Evolutionary conservation across 2,113 vertebrate species (phyloP).

Genomic region (Ptychochromis oligacanthus): DNA sequence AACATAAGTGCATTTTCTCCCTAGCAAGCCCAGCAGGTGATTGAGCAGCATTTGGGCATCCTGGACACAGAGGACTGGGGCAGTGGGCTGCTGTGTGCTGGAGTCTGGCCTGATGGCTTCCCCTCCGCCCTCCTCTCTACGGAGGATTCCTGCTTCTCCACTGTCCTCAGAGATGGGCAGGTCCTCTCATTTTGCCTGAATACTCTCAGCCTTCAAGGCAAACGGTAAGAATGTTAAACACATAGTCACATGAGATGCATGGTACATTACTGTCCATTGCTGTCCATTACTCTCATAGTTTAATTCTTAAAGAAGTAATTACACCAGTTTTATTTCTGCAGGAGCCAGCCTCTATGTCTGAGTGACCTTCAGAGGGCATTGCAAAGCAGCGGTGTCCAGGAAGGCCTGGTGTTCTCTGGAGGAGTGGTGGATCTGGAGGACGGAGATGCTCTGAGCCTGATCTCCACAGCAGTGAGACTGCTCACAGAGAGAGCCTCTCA

Average conservation of each 20-base stretch:
- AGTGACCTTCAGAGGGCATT: conserved; percentile 86
- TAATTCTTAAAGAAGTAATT: background rate
- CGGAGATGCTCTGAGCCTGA: conserved; percentile 80
- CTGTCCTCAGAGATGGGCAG: conserved; percentile 88
- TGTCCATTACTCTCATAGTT: too few species aligned
- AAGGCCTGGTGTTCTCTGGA: conserved; percentile 81
- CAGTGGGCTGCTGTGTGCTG: conserved; percentile 85
- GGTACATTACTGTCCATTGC: background rate
- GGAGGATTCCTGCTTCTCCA: conserved; percentile 91
- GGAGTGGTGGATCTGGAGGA: conserved; percentile 73
- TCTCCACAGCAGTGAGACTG: conserved; percentile 86
- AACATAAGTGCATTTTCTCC: background rate
- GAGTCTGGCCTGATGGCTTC: conserved; percentile 91
- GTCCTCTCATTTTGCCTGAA: conserved; percentile 90
- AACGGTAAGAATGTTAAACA: conserved; percentile 75
- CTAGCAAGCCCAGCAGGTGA: conserved; percentile 84
- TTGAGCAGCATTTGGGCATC: conserved; percentile 84
- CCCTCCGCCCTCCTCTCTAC: conserved; percentile 86
- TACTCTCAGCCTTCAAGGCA: conserved; percentile 85
- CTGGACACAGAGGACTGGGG: conserved; percentile 83
- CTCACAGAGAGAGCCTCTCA: conserved; percentile 89
- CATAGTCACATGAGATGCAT: too few species aligned
- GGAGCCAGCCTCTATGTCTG: conserved; percentile 87
- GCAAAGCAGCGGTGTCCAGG: conserved; percentile 81
- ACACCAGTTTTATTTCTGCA: conserved; percentile 60